These are phyloP conservation scores for Cotesia glomerata DNA, from an alignment of 1,140 invertebrate genomes.

Conservation along the genomic window DNA sequence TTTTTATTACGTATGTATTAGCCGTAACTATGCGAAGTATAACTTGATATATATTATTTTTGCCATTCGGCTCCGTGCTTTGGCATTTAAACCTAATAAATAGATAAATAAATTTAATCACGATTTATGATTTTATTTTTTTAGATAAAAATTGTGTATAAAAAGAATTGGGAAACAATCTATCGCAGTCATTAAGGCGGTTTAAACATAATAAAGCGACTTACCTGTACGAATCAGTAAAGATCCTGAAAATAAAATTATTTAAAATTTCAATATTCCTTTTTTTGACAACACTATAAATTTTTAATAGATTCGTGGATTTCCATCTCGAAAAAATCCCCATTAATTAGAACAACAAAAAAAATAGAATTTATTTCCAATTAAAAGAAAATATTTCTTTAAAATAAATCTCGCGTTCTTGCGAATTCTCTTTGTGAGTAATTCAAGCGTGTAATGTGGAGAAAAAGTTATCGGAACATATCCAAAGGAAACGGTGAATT, in stretches of 20 bases:
- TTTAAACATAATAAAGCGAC: conserved; percentile 49
- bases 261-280: conserved; percentile 53
- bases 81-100: no score
- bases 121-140: no score
- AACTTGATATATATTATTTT: no score
- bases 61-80: no score
- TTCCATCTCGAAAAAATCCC: conserved; percentile 27
- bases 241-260: conserved; percentile 61
- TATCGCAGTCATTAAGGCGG: conserved; percentile 37
- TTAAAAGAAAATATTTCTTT: no score
- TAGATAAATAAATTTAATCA: no score
- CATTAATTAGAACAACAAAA: neutral
- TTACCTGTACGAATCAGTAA: conserved; percentile 62
- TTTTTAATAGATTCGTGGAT: conserved; percentile 20
- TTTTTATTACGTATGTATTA: no score
- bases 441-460: neutral
- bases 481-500: neutral
- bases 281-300: conserved; percentile 1
- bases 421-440: neutral
- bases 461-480: neutral
- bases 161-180: conserved; percentile 38
- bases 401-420: neutral
- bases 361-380: no score
- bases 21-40: no score
- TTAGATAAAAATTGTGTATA: neutral